A percentile compares a stretch with the other conserved stretches of the same genome.
These are phyloP conservation scores for Plagodis pulveraria DNA, from an alignment of 2,888 invertebrate genomes.

Conservation along the genomic window DNA sequence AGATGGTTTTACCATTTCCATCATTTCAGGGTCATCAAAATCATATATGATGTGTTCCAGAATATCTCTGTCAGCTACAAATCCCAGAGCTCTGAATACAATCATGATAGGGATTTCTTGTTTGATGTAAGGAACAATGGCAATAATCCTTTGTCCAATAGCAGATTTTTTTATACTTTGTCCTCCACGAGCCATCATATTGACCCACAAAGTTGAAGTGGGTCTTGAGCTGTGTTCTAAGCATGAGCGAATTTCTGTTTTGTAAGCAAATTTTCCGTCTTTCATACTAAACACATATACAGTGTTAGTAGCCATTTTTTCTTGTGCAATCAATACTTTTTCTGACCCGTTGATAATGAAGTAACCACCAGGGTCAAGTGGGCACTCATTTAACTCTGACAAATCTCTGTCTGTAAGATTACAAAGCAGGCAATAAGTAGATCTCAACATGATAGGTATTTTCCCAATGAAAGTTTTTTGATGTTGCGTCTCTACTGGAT, in stretches of 20 bases:
- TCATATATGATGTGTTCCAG: conserved; percentile 99
- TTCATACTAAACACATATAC: conserved; percentile 99
- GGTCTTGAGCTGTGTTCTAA: conserved; percentile 92
- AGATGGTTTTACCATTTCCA: conserved; percentile 99
- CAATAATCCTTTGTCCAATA: conserved; percentile 99
- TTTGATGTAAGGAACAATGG: conserved; percentile 99
- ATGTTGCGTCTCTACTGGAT: conserved; percentile 93
- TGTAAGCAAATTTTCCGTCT: conserved; percentile 99
- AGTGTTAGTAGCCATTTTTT: conserved; percentile 99
- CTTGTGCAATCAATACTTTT: conserved; percentile 99
- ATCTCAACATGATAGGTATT: conserved; percentile 99
- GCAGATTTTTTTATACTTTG: conserved; percentile 99
- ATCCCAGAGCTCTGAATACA: conserved; percentile 99
- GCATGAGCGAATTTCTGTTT: conserved; percentile 97
- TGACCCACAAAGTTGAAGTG: conserved; percentile 99
- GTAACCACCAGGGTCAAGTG: conserved; percentile 99
- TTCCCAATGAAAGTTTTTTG: conserved; percentile 93
- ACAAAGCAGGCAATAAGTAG: conserved; percentile 97
- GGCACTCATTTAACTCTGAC: conserved; percentile 99
- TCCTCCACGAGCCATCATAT: conserved; percentile 99
- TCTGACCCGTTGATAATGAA: conserved; percentile 99
- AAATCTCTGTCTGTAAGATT: conserved; percentile 99
- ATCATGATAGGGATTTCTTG: conserved; percentile 99
- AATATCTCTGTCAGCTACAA: conserved; percentile 99
- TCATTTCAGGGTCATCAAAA: conserved; percentile 99